phyloP scores from a whole-genome alignment of 2,888 invertebrate species.

The Neoaliturus tenellus region DNA sequence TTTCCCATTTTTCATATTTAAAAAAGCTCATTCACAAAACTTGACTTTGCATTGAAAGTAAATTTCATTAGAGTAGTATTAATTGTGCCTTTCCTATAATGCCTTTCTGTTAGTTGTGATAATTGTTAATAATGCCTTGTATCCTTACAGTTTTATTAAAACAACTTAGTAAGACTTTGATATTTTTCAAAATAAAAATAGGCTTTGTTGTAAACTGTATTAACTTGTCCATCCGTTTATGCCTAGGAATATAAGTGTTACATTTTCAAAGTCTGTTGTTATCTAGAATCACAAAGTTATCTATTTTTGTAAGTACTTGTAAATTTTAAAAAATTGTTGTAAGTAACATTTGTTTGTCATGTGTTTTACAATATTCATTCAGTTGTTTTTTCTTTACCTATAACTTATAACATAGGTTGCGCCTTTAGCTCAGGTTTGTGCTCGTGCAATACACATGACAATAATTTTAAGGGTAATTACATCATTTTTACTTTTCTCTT shows the following conservation, averaged over 20 bases:
- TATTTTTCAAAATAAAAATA: not conserved
- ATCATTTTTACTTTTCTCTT: too few relatives aligned
- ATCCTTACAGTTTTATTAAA: not conserved
- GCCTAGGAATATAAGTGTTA: not conserved
- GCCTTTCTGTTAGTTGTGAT: not conserved
- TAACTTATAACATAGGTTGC: too few relatives aligned
- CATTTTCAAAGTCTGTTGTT: not conserved
- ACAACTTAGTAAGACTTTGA: too few relatives aligned
- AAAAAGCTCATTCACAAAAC: not conserved
- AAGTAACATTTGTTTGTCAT: too few relatives aligned
- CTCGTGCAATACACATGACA: not conserved
- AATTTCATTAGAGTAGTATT: not conserved
- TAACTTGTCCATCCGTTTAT: not conserved
- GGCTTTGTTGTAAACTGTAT: not conserved
- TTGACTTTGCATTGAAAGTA: not conserved
- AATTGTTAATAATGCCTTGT: not conserved
- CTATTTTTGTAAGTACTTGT: constrained; percentile 6
- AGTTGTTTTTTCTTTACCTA: too few relatives aligned
- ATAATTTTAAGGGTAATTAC: too few relatives aligned
- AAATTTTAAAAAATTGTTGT: not conserved
- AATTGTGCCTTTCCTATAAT: not conserved
- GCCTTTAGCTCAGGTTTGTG: too few relatives aligned
- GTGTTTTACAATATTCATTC: too few relatives aligned
- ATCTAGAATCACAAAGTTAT: not conserved
- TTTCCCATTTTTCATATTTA: not conserved